Evolutionary conservation across 1,140 invertebrate genomes (phyloP).

Genomic region (Anastatus disparis): DNA sequence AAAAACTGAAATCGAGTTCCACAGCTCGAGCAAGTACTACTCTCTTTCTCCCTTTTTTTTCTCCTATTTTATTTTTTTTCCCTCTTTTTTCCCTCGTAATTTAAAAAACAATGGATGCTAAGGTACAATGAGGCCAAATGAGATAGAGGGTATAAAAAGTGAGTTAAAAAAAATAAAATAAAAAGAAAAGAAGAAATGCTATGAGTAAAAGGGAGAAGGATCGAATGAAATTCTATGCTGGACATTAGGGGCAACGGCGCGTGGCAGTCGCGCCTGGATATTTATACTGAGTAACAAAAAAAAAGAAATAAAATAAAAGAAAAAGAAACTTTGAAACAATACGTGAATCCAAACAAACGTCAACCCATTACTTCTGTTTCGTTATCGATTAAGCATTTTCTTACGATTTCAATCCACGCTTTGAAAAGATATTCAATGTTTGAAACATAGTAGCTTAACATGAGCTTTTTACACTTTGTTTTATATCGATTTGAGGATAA

Average conservation of each 20-base stretch:
- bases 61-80: no score
- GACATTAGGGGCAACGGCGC: slow-evolving; percentile 50
- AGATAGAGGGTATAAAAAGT: slow-evolving; percentile 60
- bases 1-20: slow-evolving; percentile 63
- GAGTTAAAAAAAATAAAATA: slow-evolving; percentile 20
- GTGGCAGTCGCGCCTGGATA: neutral
- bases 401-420: slow-evolving; percentile 17
- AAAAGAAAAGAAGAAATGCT: slow-evolving; percentile 53
- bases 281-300: slow-evolving; percentile 48
- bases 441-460: neutral
- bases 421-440: slow-evolving; percentile 11
- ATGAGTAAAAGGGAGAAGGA: slow-evolving; percentile 54
- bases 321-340: slow-evolving; percentile 58
- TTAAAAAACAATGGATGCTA: slow-evolving; percentile 66
- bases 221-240: slow-evolving; percentile 64
- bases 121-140: slow-evolving; percentile 67
- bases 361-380: slow-evolving; percentile 40
- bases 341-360: slow-evolving; percentile 51
- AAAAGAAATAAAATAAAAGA: no score
- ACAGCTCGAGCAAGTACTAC: slow-evolving; percentile 25
- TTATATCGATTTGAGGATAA: slow-evolving; percentile 7
- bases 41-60: no score
- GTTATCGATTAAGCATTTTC: neutral
- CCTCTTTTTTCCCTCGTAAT: slow-evolving; percentile 66
- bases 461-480: slow-evolving; percentile 17